Conservation (phyloP, 2,888 invertebrate genomes). For the Isoperla grammatica region DNA sequence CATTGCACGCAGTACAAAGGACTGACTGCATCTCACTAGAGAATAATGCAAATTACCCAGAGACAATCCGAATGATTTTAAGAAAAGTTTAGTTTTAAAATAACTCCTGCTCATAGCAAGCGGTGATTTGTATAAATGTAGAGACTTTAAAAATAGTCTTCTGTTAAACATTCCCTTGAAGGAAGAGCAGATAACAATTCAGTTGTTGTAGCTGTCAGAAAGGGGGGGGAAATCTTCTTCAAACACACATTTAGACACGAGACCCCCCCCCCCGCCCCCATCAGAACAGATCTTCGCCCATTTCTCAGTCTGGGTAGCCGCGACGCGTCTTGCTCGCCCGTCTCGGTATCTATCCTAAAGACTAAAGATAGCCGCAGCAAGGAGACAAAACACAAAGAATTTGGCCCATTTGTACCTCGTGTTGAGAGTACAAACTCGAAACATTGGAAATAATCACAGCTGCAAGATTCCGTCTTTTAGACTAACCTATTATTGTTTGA, state of each 20-base stretch:
- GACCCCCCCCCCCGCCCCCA: neutral
- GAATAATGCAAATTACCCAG: too few relatives aligned
- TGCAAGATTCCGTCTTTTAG: neutral
- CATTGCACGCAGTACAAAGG: too few relatives aligned
- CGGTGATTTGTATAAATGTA: constrained; percentile 10
- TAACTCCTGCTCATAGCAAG: neutral
- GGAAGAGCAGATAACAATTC: constrained; percentile 1
- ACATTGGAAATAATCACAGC: constrained; percentile 6
- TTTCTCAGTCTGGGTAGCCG: constrained; percentile 10
- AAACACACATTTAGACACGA: neutral
- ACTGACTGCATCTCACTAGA: too few relatives aligned
- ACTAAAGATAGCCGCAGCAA: constrained; percentile 11
- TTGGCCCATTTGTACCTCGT: constrained; percentile 11
- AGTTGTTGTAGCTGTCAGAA: constrained; percentile 9
- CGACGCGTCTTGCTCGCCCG: neutral
- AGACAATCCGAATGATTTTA: too few relatives aligned
- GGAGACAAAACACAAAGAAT: constrained; percentile 11
- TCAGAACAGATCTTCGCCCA: constrained; percentile 12
- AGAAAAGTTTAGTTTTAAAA: too few relatives aligned
- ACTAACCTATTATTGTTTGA: neutral
- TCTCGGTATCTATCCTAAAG: too few relatives aligned
- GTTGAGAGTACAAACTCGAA: constrained; percentile 2
- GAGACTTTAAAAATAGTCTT: neutral
- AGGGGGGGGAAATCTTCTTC: neutral
- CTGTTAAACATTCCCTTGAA: neutral